Evolutionary conservation across 2,888 invertebrate genomes (phyloP), one percentile per base, ranked within the genome.

Genomic region (Lasioglossum pauxillum): DNA sequence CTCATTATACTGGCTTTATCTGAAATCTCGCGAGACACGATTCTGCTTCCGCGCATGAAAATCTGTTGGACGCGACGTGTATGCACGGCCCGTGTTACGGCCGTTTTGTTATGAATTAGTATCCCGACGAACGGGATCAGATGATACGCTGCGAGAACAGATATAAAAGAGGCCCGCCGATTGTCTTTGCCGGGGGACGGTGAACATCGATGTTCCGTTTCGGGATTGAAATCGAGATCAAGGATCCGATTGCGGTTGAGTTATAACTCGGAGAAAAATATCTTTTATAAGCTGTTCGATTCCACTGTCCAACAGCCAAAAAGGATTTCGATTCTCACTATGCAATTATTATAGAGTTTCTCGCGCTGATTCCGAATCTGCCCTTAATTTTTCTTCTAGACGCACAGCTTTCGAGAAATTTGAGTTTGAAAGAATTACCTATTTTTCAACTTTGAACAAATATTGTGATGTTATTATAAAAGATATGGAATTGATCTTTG

Each of bases 1-100:
- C 88, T 90, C 89, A 90, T 90, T 90, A 90, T 89, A 83, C 75
- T 49, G 82, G 82, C 78, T 53, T 88, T 89, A 91, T 91, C 91
- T 87, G 57, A 64, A 75, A 90, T 90, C 91, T 87, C 75, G 60
- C 31, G 75, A 85, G 84, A 82, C 80, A 85, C 85, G 86, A 85
- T 80, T 89, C 84, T 83, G 90, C 89, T 90, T 90, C 88, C 90
- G 90, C 78, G 88, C 80, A 86, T 90, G 84, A 88, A 88, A 86
- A 90, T 86, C 84, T 69, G 67, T 80, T 46, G 69, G 57, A 72
- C 76, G 69, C 16, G 67, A 69, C 53, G 53, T 67, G 49, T 31
- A 60, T 53, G 49, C 27, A 41, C 69, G 49, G 69, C 35, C 41
- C 75, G 38, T 19, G 38, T 67, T 78, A 49, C 31, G 35, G 69